phyloP scores from a whole-genome alignment of 2,888 invertebrate genomes.

The Hedya salicella region DNA sequence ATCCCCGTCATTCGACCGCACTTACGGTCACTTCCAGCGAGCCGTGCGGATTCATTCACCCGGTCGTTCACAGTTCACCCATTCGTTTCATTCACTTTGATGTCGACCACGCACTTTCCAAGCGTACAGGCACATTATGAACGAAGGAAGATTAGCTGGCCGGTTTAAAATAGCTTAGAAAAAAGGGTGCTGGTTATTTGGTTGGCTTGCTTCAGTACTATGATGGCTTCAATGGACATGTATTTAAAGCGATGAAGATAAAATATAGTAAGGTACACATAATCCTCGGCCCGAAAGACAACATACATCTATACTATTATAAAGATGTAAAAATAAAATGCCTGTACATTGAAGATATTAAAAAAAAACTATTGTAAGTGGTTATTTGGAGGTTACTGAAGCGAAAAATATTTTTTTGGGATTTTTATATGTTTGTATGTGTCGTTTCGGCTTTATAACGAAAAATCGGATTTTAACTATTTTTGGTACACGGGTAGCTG shows the following conservation, averaged over 20 bases:
- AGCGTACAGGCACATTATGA: slow-evolving; percentile 64
- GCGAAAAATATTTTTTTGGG: no score
- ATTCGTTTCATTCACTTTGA: slow-evolving; percentile 74
- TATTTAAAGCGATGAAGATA: not conserved
- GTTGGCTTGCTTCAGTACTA: not conserved
- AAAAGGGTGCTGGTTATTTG: slow-evolving; percentile 2
- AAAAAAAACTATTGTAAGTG: no score
- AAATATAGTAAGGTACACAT: no score
- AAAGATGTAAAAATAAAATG: no score
- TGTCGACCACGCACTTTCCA: slow-evolving; percentile 76
- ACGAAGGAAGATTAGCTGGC: slow-evolving; percentile 41
- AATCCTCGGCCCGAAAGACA: no score
- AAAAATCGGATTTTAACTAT: no score
- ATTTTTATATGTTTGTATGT: no score
- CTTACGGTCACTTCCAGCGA: slow-evolving; percentile 70
- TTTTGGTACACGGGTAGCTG: no score
- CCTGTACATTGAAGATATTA: no score
- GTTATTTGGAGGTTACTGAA: no score
- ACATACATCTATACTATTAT: no score
- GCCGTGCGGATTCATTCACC: slow-evolving; percentile 71
- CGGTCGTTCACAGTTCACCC: slow-evolving; percentile 67
- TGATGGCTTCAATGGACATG: not conserved
- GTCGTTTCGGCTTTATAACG: no score
- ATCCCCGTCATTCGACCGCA: slow-evolving; percentile 31
- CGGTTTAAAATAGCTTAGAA: slow-evolving; percentile 34